A percentile compares a stretch with the other conserved stretches of the same genome.
Evolutionary conservation across 92 coral and sea anemone genomes (phyloP).

Genomic region (Bergia sp.): DNA sequence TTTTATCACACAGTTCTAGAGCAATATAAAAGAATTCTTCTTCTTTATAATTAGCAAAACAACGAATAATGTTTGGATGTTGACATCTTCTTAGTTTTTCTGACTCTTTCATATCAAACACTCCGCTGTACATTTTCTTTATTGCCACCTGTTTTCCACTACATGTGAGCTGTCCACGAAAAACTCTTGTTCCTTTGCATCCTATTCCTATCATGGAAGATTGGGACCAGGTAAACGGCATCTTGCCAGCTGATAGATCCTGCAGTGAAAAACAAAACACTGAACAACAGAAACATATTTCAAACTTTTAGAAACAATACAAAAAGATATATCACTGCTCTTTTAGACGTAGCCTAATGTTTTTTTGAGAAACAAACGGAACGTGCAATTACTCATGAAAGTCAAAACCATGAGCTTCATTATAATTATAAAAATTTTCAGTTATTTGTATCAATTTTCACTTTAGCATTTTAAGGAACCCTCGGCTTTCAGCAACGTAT

Average conservation of each 20-base stretch:
- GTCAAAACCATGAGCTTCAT: too few species aligned
- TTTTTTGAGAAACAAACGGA: too few species aligned
- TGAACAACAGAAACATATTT: too few species aligned
- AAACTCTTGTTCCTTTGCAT: constrained; percentile 9
- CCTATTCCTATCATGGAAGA: not conserved
- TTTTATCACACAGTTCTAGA: constrained; percentile 9
- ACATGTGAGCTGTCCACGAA: not conserved
- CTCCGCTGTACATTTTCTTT: not conserved
- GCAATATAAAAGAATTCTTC: not conserved
- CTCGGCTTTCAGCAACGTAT: too few species aligned
- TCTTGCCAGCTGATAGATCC: not conserved
- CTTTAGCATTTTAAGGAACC: too few species aligned
- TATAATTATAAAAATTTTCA: too few species aligned
- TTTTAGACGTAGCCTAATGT: too few species aligned
- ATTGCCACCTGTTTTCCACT: not conserved
- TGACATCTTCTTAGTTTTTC: not conserved
- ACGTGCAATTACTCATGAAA: too few species aligned
- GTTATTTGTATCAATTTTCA: too few species aligned
- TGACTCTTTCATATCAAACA: not conserved
- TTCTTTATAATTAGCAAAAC: not conserved
- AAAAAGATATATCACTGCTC: too few species aligned
- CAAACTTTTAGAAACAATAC: too few species aligned
- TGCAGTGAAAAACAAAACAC: not conserved
- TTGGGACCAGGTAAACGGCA: not conserved
- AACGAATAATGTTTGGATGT: not conserved